These are phyloP conservation scores for Dynastes grantii DNA, from an alignment of 2,888 invertebrate genomes.

Conservation along the genomic window DNA sequence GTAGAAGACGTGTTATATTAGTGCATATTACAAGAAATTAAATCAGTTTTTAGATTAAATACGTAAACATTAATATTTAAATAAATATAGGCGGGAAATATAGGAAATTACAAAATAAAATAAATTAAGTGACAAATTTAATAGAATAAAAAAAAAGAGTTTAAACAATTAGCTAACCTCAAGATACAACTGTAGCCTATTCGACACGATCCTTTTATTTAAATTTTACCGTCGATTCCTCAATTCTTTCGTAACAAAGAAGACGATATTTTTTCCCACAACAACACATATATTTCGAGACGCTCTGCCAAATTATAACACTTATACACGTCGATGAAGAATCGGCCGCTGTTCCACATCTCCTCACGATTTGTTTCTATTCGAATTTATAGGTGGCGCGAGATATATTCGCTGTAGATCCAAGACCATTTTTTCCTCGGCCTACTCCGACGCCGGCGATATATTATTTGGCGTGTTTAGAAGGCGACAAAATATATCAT, in stretches of 20 bases:
- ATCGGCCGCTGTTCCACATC: slow-evolving; percentile 22
- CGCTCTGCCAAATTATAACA: slow-evolving; percentile 29
- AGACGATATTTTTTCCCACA: neutral
- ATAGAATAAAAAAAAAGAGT: too few relatives aligned
- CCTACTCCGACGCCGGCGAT: slow-evolving; percentile 17
- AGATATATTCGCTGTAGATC: slow-evolving; percentile 43
- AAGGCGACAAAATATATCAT: slow-evolving; percentile 44
- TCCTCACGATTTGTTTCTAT: slow-evolving; percentile 41
- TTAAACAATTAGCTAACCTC: too few relatives aligned
- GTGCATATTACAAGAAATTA: too few relatives aligned
- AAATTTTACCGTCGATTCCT: too few relatives aligned
- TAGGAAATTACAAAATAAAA: too few relatives aligned
- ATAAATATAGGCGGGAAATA: too few relatives aligned
- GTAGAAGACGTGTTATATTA: too few relatives aligned
- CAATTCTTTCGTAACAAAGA: neutral
- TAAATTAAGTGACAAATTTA: too few relatives aligned
- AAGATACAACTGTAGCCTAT: too few relatives aligned
- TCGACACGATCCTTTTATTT: too few relatives aligned
- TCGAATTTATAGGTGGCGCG: slow-evolving; percentile 43
- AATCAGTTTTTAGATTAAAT: too few relatives aligned
- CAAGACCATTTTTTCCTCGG: slow-evolving; percentile 37
- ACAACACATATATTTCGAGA: neutral
- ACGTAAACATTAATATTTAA: too few relatives aligned
- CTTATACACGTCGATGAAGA: neutral
- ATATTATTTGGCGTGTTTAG: slow-evolving; percentile 46